Conservation (phyloP, 2,113 vertebrate genomes). For the Sardina pilchardus region DNA sequence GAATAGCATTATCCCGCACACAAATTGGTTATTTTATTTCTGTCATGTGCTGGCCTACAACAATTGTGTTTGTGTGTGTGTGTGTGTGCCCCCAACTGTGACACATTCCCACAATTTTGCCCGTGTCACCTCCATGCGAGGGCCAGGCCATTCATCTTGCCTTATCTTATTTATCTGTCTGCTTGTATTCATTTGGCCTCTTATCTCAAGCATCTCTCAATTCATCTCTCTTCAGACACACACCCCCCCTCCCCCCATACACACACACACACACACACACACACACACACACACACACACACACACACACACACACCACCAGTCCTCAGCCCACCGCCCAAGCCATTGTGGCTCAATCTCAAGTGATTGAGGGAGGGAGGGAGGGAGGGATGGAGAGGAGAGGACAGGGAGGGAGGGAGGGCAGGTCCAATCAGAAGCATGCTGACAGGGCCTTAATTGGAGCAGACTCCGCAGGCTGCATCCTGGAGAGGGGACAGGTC, state of each 20-base stretch:
- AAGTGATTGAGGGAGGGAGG: not conserved
- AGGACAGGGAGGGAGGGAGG: not conserved
- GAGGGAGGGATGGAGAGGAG: not conserved
- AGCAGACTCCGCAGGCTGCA: not conserved
- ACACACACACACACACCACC: not conserved
- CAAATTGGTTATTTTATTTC: not conserved
- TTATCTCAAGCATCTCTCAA: not conserved
- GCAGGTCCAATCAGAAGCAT: not conserved
- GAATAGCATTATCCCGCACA: not conserved
- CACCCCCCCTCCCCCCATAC: not conserved
- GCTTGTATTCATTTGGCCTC: not conserved
- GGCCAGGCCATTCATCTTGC: not conserved
- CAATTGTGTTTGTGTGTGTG: not conserved
- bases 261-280: too few species aligned
- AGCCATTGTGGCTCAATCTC: too few species aligned
- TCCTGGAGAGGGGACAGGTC: not conserved
- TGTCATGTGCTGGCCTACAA: not conserved
- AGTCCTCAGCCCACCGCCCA: not conserved
- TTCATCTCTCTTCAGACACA: not conserved
- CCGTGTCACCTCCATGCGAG: not conserved
- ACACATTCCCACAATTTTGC: not conserved
- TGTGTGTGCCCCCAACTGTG: not conserved
- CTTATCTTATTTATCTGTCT: slow-evolving; percentile 10
- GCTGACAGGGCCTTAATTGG: not conserved
- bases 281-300: too few species aligned